Conservation (phyloP, 2,113 vertebrate genomes). For the Ibidorhyncha struthersii region DNA sequence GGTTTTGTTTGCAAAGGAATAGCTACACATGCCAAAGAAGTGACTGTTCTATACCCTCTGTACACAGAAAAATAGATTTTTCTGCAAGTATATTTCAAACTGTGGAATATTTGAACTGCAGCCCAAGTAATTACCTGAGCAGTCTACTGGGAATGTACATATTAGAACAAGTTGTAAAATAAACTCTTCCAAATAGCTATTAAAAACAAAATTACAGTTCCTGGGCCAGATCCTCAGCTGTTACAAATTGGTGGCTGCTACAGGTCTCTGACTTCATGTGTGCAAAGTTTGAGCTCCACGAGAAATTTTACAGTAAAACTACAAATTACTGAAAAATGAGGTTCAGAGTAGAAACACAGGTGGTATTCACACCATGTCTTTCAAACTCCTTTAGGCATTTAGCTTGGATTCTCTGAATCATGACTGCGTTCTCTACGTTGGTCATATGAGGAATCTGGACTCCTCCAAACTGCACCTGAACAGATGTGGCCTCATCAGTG, state of each 20-base stretch:
- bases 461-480: neutral
- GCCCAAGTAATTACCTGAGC: constrained; percentile 56
- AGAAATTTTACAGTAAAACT: constrained; percentile 36
- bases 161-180: constrained; percentile 63
- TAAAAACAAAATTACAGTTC: constrained; percentile 57
- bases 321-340: constrained; percentile 7
- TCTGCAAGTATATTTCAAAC: constrained; percentile 33
- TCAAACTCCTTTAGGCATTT: neutral
- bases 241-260: constrained; percentile 57
- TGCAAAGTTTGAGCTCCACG: neutral
- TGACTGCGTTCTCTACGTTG: neutral
- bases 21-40: neutral
- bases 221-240: constrained; percentile 52
- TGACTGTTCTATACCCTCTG: neutral
- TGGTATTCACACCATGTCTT: neutral
- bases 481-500: neutral
- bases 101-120: constrained; percentile 37
- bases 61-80: constrained; percentile 39
- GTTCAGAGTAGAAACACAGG: neutral
- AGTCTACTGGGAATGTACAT: constrained; percentile 42
- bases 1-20: neutral
- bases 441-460: neutral
- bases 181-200: constrained; percentile 59
- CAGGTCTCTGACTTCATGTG: neutral
- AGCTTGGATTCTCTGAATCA: neutral